Evolutionary conservation across 2,888 invertebrate species (phyloP), one percentile per base, ranked within the genome.

Genomic region (Calephelis perditalis): DNA sequence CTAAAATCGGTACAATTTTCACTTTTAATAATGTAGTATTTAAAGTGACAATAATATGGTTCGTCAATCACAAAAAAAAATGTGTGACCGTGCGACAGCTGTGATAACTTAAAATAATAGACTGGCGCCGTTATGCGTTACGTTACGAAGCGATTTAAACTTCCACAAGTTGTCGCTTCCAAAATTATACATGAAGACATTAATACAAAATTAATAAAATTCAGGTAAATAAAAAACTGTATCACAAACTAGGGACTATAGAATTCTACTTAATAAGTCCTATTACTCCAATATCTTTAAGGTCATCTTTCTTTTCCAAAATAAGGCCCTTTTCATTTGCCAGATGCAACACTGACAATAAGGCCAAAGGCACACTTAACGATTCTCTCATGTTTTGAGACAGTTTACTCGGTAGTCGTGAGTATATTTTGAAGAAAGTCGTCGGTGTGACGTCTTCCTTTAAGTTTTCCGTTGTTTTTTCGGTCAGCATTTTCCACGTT

Each of bases 331-430:
- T 94, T 76, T 97, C 97, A 77, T 97, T 97, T 3, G 96, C 95
- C 70, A 97, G 86, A 88, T 97, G 97, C 5, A 97, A 86, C 15
- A 97, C 87, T 0, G 96, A 95, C 36, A 96, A 93, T 78, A 97
- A 94, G 0, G 96, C 95, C 60, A 97, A 91, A 0, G 96, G 94
- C 37, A 94, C 92, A 74, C 95, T 96, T 58, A 97, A 87, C 36
- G 96, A 94, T 58, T 94, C 94, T 0, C 92, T 86, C 92, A 95
- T 95, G 66, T 89, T 92, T 9, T 88, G 78, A 0, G 92, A 86
- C 49, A 96, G 73, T 61, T 91, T 78, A 11, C 73, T 78, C 0
- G 95, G 94, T 58, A 96, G 73, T 58, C 82, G 73, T 1, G 85
- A 78, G 73, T 93, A 95, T 15, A 95, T 65, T 0, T 84, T 74